Base-by-base conservation (phyloP, 2,888 invertebrate species). In the Balanococcus diminutus region DNA sequence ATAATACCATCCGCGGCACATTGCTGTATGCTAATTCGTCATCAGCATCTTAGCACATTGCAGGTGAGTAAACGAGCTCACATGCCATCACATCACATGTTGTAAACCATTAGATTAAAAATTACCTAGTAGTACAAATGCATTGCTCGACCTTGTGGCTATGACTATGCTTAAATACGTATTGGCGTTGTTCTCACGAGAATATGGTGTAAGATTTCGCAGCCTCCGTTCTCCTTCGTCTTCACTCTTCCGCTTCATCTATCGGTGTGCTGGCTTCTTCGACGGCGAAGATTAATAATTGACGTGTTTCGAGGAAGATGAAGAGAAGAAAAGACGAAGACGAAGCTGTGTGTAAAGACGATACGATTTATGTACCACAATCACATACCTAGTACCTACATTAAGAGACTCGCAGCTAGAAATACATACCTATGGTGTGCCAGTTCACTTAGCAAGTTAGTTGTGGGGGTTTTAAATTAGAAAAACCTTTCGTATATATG, bases 121-220 rank as follows among this genome's bases (percentile, higher is more conserved):
- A 67, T 67, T 67, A n/a, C n/a, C n/a, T n/a, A n/a, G n/a, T n/a
- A n/a, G n/a, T n/a, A 67, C 61, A 67, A 67, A 67, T 67, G 61
- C 61, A 28, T 11, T 9, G 25, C n/a, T n/a, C 61, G 61, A 67
- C 61, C 61, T 67, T 67, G 61, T 28, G 61, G 61, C 61, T 67
- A 51, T 19, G n/a, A 19, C 51, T 0, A 19, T n/a, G 51, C 51
- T 51, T 51, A 51, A n/a, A 19, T 19, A 11, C 9, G 28, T 28
- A 67, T 9, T 51, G 51, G 51, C 51, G 61, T 67, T 11, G 22
- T 67, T 67, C 61, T 67, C 61, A 67, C 61, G 61, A 67, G 61
- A 67, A 67, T 28, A 51, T 51, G 3, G 19, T 51, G n/a, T 51
- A 51, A 25, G 61, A 67, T 67, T 67, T 67, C 61, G 25, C 28